Evolutionary conservation across 30 jellyfish, hydroid and myxozoan species (phyloP), one percentile per base, ranked within the genome.

Genomic region (Chironex yamaguchii): DNA sequence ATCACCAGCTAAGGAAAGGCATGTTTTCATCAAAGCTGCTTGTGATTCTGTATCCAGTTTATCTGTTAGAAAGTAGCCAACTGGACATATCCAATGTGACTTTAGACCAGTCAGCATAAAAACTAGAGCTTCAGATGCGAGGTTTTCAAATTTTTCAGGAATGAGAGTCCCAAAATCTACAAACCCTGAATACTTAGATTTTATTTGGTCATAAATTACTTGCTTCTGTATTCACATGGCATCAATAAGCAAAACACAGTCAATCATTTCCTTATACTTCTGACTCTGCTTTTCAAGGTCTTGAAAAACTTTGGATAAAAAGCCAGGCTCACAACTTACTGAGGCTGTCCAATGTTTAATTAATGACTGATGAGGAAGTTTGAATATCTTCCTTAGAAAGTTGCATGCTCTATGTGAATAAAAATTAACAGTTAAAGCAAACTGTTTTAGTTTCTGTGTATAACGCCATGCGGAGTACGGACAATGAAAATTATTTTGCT

Each of bases 81-180:
- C 84, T 49, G 89, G 89, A 54, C 62, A 51, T 76, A 50, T 76
- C 83, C 89, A 76, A 27, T 29, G 64, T 14, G 22, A 12, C 12
- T 33, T 51, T 4, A 76, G 85, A 34, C 85, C 83, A 50, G 49
- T 50, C 49, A 29, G 28, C 75, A 81, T 64, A 29, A 81, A 67
- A 65, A 81, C 92, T 13, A 50, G 83, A n/a, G 87, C 88, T 30
- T 81, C 87, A 52, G 87, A 64, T n/a, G 85, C 83, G 2, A 3
- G 84, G 22, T 42, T 23, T 26, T 71, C 84, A 21, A 14, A 26
- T 6, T 11, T 26, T 33, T 76, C 88, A 11, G 78, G 78, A 25
- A 52, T 36, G 12, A 29, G 4, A 29, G 29, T 64, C 0, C 76
- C 92, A 81, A 32, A 67, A 35, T 81, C 88, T 28, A 49, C 87